Evolutionary conservation across 2,797 vertebrate species (phyloP), one percentile per base, ranked within the genome.

Genomic region (Lithobates pipiens): DNA sequence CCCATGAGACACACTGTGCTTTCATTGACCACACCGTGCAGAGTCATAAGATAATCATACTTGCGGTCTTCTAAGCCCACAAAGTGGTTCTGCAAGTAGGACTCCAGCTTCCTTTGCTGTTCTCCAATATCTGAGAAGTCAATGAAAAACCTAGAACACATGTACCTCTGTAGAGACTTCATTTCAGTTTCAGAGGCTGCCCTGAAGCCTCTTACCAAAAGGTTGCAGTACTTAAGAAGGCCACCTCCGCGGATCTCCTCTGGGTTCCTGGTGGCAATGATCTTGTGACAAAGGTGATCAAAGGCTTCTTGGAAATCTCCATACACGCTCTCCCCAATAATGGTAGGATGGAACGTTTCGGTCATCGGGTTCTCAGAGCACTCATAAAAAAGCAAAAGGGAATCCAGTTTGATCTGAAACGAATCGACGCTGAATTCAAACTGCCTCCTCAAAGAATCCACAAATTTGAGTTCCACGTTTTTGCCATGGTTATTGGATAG

Each of bases 1-100:
- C 98, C 98, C 98, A 99, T 99, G 93, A 99, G 95, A 92, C 98
- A 99, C 94, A 99, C 98, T 0, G 98, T 99, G 90, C 98, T 99
- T 93, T 99, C 98, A 76, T 99, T 99, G 89, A 99, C 98, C 93
- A 99, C 98, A 72, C 96, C 93, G 0, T 99, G 97, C 82, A 99
- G 96, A 88, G 98, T 99, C 96, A 97, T 97, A 92, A 99, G 95
- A 94, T 99, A 99, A 92, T 99, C 98, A 77, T 99, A 99, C 96
- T 99, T 99, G 95, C 97, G 96, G 93, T 99, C 98, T 93, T 99
- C 98, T 92, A 99, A 94, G 87, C 98, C 98, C 92, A 99, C 96
- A 89, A 99, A 99, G 96, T 99, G 98, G 95, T 99, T 99, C 92
- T 99, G 98, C 91, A 99, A 96, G 94, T 99, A 99, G 88, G 97